These are phyloP conservation scores for Lepidothrix coronata DNA, from an alignment of 2,113 vertebrate genomes.

Conservation along the genomic window DNA sequence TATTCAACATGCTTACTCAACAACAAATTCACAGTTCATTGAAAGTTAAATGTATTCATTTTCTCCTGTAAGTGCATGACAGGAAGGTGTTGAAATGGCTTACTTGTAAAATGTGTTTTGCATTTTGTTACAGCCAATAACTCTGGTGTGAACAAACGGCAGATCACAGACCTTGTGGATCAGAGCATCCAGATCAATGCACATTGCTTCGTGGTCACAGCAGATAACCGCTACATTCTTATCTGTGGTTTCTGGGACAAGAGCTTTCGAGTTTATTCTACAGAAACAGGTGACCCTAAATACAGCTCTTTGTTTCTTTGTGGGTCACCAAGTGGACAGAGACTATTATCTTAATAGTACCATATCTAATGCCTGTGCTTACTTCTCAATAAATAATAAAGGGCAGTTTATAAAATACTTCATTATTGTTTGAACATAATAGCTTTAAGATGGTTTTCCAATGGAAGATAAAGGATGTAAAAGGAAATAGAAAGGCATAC, in stretches of 20 bases:
- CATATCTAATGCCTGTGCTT: neutral
- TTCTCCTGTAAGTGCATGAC: constrained; percentile 33
- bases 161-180: constrained; percentile 99
- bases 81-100: constrained; percentile 39
- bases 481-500: neutral
- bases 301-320: neutral
- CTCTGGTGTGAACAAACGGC: constrained; percentile 91
- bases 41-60: constrained; percentile 56
- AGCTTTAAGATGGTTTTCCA: neutral
- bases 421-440: neutral
- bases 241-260: constrained; percentile 99
- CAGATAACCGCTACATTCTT: constrained; percentile 98
- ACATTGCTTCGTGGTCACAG: constrained; percentile 98
- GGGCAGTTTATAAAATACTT: neutral
- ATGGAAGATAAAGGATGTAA: neutral
- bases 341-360: neutral
- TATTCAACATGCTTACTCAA: constrained; percentile 56
- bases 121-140: constrained; percentile 84
- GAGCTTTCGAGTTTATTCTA: constrained; percentile 97
- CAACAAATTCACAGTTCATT: constrained; percentile 57
- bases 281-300: constrained; percentile 88
- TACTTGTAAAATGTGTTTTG: constrained; percentile 44
- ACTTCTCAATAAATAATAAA: neutral
- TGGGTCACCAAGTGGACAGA: neutral
- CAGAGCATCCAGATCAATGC: constrained; percentile 98